These are phyloP conservation scores for Luperina nickerlii DNA, from an alignment of 2,888 invertebrate species.

Conservation along the genomic window DNA sequence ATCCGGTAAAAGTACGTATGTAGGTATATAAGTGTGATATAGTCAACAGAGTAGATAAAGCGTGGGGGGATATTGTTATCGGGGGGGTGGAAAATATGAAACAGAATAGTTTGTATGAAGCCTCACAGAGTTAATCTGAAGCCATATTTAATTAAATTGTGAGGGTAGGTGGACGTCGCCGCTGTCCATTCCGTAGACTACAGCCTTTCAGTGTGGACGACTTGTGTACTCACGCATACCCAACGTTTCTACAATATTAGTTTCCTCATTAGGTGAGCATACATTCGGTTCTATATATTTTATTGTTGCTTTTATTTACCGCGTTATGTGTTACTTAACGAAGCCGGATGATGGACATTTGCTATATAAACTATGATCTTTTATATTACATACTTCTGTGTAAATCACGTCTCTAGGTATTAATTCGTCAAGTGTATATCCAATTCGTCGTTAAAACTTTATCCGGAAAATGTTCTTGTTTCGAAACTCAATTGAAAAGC, in stretches of 20 bases:
- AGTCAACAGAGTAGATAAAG: conserved; percentile 59
- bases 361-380: background rate
- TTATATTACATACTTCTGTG: background rate
- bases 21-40: conserved; percentile 50
- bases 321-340: conserved; percentile 3
- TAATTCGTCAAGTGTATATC: background rate
- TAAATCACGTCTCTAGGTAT: conserved; percentile 1
- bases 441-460: conserved; percentile 15
- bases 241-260: conserved; percentile 50
- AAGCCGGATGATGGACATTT: background rate
- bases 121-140: conserved; percentile 88
- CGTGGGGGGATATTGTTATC: conserved; percentile 59
- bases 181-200: conserved; percentile 81
- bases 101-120: conserved; percentile 87
- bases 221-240: conserved; percentile 60
- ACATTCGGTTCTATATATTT: conserved; percentile 26
- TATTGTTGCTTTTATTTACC: conserved; percentile 17
- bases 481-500: conserved; percentile 25
- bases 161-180: conserved; percentile 79
- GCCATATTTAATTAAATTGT: conserved; percentile 90
- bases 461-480: conserved; percentile 3
- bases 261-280: conserved; percentile 69
- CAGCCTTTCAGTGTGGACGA: conserved; percentile 78
- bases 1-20: conserved; percentile 50
- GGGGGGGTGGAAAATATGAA: conserved; percentile 83